These are phyloP conservation scores for Aplochiton taeniatus DNA, from an alignment of 2,797 vertebrate genomes.

Conservation along the genomic window DNA sequence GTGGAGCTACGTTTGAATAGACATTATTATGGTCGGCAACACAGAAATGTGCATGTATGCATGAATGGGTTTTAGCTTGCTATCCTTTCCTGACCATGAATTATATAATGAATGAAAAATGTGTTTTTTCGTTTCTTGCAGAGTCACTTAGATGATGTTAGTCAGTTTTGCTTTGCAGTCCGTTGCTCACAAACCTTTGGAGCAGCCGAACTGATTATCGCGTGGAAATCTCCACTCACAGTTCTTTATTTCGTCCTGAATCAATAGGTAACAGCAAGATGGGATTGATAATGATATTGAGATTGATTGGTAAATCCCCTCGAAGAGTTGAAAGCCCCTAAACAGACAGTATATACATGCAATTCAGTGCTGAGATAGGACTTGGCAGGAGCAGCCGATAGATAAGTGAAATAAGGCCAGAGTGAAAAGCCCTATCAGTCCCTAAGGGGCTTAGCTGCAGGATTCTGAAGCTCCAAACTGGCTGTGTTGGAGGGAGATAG, in stretches of 20 bases:
- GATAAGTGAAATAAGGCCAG: constrained; percentile 82
- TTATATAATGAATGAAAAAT: no score
- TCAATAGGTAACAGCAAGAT: constrained; percentile 81
- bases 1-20: background rate
- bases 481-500: constrained; percentile 68
- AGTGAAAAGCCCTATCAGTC: constrained; percentile 81
- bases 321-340: constrained; percentile 83
- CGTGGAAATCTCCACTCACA: constrained; percentile 82
- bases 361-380: constrained; percentile 74
- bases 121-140: constrained; percentile 17
- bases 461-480: constrained; percentile 78
- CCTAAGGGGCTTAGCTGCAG: constrained; percentile 76
- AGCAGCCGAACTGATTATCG: constrained; percentile 84
- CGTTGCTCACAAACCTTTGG: constrained; percentile 72
- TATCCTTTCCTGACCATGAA: background rate
- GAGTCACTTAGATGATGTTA: constrained; percentile 36
- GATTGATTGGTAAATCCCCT: constrained; percentile 89
- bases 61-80: constrained; percentile 1
- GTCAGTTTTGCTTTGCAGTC: constrained; percentile 54
- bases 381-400: constrained; percentile 79
- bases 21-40: no score
- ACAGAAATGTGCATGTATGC: background rate
- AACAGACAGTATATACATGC: constrained; percentile 80
- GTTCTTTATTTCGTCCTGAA: constrained; percentile 81
- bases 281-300: constrained; percentile 90